Percentiles rank a stretch among this genome's conserved stretches.
Conservation (phyloP, 2,888 invertebrate genomes). For the Heliconius hortense region DNA sequence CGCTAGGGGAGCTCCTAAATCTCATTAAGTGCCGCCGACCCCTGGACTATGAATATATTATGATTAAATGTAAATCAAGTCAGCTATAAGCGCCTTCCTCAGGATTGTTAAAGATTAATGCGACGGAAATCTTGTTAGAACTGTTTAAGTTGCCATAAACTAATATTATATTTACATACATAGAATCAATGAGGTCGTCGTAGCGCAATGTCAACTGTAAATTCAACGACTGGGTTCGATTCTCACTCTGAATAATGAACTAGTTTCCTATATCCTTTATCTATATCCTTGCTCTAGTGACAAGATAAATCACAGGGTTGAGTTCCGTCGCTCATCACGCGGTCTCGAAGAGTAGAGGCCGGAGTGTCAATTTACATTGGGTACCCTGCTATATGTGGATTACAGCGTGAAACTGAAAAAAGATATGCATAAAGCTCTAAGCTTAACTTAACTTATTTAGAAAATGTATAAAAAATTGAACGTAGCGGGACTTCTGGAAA, state of each 20-base stretch:
- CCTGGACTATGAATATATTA: slow-evolving; percentile 30
- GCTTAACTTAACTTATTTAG: no score
- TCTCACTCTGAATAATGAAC: not conserved
- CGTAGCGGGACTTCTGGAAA: no score
- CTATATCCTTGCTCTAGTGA: not conserved
- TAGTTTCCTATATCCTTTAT: no score
- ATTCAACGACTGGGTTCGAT: not conserved
- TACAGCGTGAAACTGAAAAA: no score
- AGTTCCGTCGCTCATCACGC: not conserved
- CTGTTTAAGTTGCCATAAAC: not conserved
- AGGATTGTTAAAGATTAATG: slow-evolving; percentile 8
- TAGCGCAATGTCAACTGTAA: not conserved
- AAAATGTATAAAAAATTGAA: no score
- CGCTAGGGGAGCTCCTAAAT: slow-evolving; percentile 20
- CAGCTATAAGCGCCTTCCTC: slow-evolving; percentile 6
- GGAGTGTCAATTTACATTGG: not conserved
- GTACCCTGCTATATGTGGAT: no score
- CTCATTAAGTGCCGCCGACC: slow-evolving; percentile 25
- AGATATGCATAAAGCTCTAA: no score
- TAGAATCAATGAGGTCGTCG: not conserved
- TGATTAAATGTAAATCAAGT: slow-evolving; percentile 29
- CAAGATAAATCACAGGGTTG: not conserved
- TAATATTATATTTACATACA: not conserved
- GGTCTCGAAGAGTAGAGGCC: not conserved
- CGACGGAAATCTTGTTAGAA: not conserved